phyloP scores from a whole-genome alignment of 92 coral and sea anemone species.

The Muricea muricata region DNA sequence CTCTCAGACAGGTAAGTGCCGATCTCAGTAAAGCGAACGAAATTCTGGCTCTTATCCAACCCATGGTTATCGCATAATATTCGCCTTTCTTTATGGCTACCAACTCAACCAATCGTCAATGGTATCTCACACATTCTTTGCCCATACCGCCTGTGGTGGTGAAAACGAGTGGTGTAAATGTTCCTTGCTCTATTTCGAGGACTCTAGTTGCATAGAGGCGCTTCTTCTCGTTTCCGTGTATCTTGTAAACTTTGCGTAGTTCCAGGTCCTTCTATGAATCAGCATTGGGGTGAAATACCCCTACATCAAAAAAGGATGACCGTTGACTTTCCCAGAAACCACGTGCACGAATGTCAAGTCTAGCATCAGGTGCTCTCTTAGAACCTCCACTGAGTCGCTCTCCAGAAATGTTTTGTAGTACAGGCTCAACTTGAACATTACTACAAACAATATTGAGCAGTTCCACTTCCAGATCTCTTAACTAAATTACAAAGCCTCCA shows the following conservation, averaged over 20 bases:
- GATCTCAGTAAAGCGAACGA: slow-evolving; percentile 41
- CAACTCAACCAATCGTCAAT: slow-evolving; percentile 34
- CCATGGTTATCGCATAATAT: slow-evolving; percentile 1
- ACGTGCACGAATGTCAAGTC: background rate
- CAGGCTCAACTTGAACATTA: slow-evolving; percentile 39
- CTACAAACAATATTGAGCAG: slow-evolving; percentile 22
- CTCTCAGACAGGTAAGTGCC: slow-evolving; percentile 42
- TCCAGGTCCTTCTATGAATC: slow-evolving; percentile 1
- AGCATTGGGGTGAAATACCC: slow-evolving; percentile 18
- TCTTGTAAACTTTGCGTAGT: slow-evolving; percentile 26
- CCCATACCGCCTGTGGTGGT: slow-evolving; percentile 53
- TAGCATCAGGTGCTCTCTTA: slow-evolving; percentile 42
- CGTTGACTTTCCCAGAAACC: slow-evolving; percentile 18
- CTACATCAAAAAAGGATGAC: slow-evolving; percentile 8
- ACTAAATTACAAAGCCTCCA: slow-evolving; percentile 43
- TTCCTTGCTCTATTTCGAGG: slow-evolving; percentile 42
- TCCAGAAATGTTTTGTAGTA: slow-evolving; percentile 36
- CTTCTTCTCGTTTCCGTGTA: slow-evolving; percentile 59
- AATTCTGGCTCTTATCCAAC: slow-evolving; percentile 27
- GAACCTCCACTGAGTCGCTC: slow-evolving; percentile 47
- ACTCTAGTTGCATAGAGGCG: slow-evolving; percentile 37
- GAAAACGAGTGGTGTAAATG: slow-evolving; percentile 40
- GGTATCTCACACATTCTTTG: slow-evolving; percentile 29
- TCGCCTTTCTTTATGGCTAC: slow-evolving; percentile 29
- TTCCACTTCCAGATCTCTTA: slow-evolving; percentile 13